phyloP scores from a whole-genome alignment of 2,888 invertebrate genomes.

The Lepidonotus clava region DNA sequence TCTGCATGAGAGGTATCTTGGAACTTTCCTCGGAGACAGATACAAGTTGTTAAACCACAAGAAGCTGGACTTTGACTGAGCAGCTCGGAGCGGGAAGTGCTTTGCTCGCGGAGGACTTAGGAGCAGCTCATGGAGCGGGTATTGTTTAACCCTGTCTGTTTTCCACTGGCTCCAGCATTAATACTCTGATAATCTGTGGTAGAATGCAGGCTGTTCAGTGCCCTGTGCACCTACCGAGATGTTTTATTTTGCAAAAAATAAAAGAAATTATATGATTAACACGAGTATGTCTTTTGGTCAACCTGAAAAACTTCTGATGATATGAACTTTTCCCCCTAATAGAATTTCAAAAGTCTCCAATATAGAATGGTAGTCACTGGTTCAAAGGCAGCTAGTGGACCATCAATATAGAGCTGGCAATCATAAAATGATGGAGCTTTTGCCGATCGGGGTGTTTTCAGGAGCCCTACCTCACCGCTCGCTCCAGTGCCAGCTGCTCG shows the following conservation, averaged over 20 bases:
- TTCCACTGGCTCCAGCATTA: neutral
- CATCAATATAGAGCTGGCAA: neutral
- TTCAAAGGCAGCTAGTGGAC: neutral
- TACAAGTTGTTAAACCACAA: too few species aligned
- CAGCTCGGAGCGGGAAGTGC: neutral
- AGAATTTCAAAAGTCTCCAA: too few species aligned
- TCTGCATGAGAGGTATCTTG: neutral
- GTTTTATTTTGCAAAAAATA: too few species aligned
- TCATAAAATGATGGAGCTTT: neutral
- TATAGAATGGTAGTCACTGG: neutral
- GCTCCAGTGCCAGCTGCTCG: conserved; percentile 48
- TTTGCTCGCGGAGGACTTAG: neutral
- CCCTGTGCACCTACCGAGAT: too few species aligned
- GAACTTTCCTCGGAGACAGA: too few species aligned
- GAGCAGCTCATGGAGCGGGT: neutral
- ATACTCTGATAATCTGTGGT: neutral
- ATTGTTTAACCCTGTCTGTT: neutral
- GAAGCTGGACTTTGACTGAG: too few species aligned
- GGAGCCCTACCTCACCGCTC: neutral
- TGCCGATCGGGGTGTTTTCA: conserved; percentile 3
- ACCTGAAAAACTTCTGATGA: too few species aligned
- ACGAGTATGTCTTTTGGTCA: too few species aligned
- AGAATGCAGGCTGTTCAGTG: conserved; percentile 20
- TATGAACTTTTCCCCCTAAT: too few species aligned
- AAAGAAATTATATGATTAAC: too few species aligned